Conservation (phyloP, 2,888 invertebrate genomes). For the Homarus gammarus region DNA sequence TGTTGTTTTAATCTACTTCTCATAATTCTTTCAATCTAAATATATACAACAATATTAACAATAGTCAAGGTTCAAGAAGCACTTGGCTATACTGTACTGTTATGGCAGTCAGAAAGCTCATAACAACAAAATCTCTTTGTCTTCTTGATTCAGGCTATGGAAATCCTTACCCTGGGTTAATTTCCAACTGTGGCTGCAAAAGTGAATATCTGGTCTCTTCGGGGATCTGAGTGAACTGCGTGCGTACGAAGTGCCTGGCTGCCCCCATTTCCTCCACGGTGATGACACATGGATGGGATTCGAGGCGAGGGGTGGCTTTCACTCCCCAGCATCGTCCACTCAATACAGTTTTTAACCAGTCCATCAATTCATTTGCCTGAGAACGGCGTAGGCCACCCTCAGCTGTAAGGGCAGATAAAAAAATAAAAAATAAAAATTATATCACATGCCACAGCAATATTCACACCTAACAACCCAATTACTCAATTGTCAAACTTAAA, state of each 20-base stretch:
- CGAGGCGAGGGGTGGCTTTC: conserved; percentile 90
- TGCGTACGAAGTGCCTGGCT: conserved; percentile 95
- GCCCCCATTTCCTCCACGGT: conserved; percentile 98
- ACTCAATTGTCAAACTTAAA: too few species aligned
- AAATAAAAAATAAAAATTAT: too few species aligned
- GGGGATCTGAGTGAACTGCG: conserved; percentile 86
- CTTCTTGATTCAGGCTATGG: neutral
- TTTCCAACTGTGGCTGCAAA: conserved; percentile 94
- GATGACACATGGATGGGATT: conserved; percentile 94
- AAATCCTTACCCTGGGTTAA: conserved; percentile 85
- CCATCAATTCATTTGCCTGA: conserved; percentile 88
- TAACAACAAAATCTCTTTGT: too few species aligned
- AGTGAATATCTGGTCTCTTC: conserved; percentile 92
- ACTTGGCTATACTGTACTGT: too few species aligned
- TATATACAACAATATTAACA: too few species aligned
- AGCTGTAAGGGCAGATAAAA: conserved; percentile 77
- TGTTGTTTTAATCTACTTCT: too few species aligned
- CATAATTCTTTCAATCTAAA: too few species aligned
- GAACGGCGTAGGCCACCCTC: conserved; percentile 86
- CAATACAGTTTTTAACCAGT: conserved; percentile 88
- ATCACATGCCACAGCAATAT: too few species aligned
- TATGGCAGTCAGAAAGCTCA: too few species aligned
- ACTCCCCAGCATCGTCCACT: conserved; percentile 90
- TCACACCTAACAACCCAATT: too few species aligned
- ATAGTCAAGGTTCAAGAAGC: too few species aligned